These are phyloP conservation scores for Syrrhaptes paradoxus DNA, from an alignment of 2,113 vertebrate species.

Conservation along the genomic window DNA sequence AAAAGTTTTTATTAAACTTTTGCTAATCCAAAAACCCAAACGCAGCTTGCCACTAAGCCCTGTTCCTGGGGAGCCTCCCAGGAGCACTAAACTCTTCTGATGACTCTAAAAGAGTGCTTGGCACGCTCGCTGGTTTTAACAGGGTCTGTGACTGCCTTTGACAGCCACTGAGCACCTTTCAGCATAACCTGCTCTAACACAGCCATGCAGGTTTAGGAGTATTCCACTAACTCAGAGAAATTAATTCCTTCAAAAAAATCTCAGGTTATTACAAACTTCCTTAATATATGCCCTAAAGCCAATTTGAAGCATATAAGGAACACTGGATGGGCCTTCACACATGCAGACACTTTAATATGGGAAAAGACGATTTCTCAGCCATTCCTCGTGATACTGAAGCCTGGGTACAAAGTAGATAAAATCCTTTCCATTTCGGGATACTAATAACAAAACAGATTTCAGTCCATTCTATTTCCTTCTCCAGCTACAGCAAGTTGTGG, in stretches of 20 bases:
- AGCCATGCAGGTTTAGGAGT: not conserved
- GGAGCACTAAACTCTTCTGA: constrained; percentile 38
- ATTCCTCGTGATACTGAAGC: not conserved
- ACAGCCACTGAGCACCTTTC: constrained; percentile 11
- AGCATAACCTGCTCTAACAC: not conserved
- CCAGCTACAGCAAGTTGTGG: not conserved
- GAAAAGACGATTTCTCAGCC: not conserved
- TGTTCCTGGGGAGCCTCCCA: not conserved
- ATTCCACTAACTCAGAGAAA: not conserved
- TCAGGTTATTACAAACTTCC: not conserved
- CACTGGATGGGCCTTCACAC: not conserved
- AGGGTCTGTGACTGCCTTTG: constrained; percentile 22
- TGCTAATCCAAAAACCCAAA: constrained; percentile 22
- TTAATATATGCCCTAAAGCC: not conserved
- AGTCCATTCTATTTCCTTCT: not conserved
- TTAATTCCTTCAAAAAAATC: not conserved
- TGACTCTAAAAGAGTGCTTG: not conserved
- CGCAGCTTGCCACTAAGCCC: not conserved
- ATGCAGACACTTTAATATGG: not conserved
- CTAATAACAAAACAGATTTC: not conserved
- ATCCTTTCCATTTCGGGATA: not conserved
- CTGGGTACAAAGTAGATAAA: not conserved
- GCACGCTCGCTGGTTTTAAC: not conserved
- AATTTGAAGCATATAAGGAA: not conserved
- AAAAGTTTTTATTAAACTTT: constrained; percentile 48